These are phyloP conservation scores for Eretmocerus hayati DNA, from an alignment of 2,888 invertebrate species.

Conservation along the genomic window DNA sequence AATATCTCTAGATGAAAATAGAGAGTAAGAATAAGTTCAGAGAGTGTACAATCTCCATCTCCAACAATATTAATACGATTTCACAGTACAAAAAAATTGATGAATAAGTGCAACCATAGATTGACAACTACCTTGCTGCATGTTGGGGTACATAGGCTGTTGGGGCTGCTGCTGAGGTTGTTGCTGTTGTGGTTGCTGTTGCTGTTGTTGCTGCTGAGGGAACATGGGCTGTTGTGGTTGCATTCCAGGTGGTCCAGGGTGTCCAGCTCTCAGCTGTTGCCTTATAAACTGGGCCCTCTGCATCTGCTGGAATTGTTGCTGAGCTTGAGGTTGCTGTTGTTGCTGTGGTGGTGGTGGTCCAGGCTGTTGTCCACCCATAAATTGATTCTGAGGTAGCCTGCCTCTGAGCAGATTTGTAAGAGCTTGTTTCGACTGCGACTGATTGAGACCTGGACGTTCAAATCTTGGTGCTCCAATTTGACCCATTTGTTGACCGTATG, in stretches of 20 bases:
- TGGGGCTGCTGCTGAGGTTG: slow-evolving; percentile 44
- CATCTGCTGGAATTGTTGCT: slow-evolving; percentile 44
- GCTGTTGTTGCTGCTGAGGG: slow-evolving; percentile 42
- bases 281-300: slow-evolving; percentile 46
- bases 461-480: slow-evolving; percentile 39
- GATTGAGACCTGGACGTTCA: slow-evolving; percentile 49
- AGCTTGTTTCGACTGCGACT: slow-evolving; percentile 73
- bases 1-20: too few species aligned
- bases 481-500: slow-evolving; percentile 49
- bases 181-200: slow-evolving; percentile 48
- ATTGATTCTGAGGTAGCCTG: slow-evolving; percentile 59
- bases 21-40: too few species aligned
- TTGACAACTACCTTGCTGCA: slow-evolving; percentile 51
- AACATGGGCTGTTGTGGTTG: slow-evolving; percentile 39
- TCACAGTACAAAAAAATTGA: too few species aligned
- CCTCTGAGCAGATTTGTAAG: slow-evolving; percentile 77
- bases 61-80: too few species aligned
- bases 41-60: too few species aligned
- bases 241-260: slow-evolving; percentile 29
- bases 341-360: slow-evolving; percentile 29
- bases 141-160: slow-evolving; percentile 43
- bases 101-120: too few species aligned
- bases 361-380: slow-evolving; percentile 42
- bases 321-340: slow-evolving; percentile 32
- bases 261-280: slow-evolving; percentile 43